phyloP scores from a whole-genome alignment of 2,797 vertebrate genomes.

The Pelodytes ibericus region DNA sequence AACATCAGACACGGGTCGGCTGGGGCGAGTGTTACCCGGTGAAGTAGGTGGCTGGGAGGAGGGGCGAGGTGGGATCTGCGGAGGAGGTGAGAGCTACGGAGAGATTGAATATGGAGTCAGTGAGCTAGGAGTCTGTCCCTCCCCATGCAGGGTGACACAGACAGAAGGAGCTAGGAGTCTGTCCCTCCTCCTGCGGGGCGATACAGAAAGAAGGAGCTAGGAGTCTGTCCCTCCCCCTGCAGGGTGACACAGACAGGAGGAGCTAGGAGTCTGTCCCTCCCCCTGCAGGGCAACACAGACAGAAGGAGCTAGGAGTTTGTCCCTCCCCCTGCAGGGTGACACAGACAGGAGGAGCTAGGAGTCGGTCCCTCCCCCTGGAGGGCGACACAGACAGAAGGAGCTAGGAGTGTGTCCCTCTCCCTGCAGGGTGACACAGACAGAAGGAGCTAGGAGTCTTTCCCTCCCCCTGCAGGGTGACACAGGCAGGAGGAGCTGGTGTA shows the following conservation, averaged over 20 bases:
- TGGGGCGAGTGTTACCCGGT: conserved; percentile 46
- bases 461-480: too few relatives aligned
- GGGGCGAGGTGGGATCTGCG: conserved; percentile 51
- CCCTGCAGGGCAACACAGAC: neutral
- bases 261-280: neutral
- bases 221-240: too few relatives aligned
- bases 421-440: neutral
- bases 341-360: neutral
- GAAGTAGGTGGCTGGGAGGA: neutral
- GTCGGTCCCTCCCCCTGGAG: neutral
- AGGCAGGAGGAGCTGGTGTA: too few relatives aligned
- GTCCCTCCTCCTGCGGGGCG: neutral
- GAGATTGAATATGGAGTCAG: neutral
- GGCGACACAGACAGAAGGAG: neutral
- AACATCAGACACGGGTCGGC: conserved; percentile 56
- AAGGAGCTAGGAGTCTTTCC: neutral
- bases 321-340: neutral
- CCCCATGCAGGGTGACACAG: neutral
- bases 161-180: neutral
- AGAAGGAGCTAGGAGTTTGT: neutral
- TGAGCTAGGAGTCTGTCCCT: neutral
- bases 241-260: neutral
- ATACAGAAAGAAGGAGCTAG: neutral
- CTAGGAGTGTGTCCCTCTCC: neutral
- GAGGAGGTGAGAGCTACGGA: conserved; percentile 21